Conservation (phyloP, 2,797 vertebrate genomes). For the Tauraco hartlaubi region DNA sequence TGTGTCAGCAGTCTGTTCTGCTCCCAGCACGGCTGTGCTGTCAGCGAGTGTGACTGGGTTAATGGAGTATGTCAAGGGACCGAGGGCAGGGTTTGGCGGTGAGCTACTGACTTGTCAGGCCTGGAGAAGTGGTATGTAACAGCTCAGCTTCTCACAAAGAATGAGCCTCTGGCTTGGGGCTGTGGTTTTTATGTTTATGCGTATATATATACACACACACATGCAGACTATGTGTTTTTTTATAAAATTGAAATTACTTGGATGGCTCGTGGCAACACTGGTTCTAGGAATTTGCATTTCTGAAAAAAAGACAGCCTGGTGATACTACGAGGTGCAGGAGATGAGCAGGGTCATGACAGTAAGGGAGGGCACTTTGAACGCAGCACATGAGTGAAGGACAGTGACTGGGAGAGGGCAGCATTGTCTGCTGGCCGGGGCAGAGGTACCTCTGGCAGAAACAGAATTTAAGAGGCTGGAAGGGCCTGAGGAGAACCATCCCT, state of each 20-base stretch:
- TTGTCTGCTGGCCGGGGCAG: not conserved
- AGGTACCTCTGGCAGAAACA: not conserved
- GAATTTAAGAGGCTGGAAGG: not conserved
- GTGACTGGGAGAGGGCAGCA: not conserved
- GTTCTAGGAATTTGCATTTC: not conserved
- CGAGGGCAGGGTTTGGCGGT: constrained; percentile 19
- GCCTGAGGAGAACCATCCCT: not conserved
- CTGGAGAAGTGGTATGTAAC: constrained; percentile 55
- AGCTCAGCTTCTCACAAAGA: constrained; percentile 49
- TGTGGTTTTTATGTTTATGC: constrained; percentile 28
- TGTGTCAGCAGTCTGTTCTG: not conserved
- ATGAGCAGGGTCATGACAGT: not conserved
- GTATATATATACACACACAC: not conserved
- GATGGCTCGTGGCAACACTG: not conserved
- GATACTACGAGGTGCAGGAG: not conserved
- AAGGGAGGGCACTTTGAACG: not conserved
- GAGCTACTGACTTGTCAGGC: constrained; percentile 49
- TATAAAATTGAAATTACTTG: constrained; percentile 14
- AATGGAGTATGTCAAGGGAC: constrained; percentile 36
- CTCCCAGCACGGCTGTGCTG: not conserved
- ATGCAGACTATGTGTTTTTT: not conserved
- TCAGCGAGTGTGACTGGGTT: constrained; percentile 35
- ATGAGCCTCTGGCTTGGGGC: constrained; percentile 15
- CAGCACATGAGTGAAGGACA: not conserved
- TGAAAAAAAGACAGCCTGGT: not conserved